A percentile compares a stretch with the other conserved stretches of the same genome.
phyloP scores from a whole-genome alignment of 2,888 invertebrate species.

The Oxystoma pomonae region DNA sequence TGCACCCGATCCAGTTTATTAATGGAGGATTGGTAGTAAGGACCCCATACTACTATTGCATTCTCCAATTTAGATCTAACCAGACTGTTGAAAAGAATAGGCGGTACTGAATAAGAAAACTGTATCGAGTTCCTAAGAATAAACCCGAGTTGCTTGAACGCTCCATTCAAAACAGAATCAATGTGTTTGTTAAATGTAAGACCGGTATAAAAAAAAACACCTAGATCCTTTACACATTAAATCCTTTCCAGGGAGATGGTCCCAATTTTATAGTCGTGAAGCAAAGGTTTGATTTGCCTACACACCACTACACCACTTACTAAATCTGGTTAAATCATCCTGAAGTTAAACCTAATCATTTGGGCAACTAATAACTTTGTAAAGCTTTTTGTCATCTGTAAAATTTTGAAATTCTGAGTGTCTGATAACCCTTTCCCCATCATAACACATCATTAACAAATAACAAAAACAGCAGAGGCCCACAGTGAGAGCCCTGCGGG shows the following conservation, averaged over 20 bases:
- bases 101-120: too few species aligned
- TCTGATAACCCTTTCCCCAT: neutral
- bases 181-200: too few species aligned
- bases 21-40: neutral
- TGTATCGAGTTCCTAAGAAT: neutral
- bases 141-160: neutral
- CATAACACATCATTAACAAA: neutral
- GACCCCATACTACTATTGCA: neutral
- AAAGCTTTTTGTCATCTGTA: neutral
- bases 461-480: neutral
- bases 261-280: neutral
- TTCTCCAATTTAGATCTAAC: neutral
- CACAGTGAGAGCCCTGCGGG: neutral
- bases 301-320: neutral
- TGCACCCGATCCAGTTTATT: neutral
- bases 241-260: neutral
- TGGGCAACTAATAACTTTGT: neutral
- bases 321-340: neutral
- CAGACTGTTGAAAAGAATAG: neutral
- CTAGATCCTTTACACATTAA: too few species aligned
- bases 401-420: neutral
- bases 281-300: neutral
- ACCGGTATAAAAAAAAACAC: neutral
- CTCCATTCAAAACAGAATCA: neutral
- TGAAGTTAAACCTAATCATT: too few species aligned